phyloP scores from a whole-genome alignment of 2,888 invertebrate species.

The Molanna angustata region DNA sequence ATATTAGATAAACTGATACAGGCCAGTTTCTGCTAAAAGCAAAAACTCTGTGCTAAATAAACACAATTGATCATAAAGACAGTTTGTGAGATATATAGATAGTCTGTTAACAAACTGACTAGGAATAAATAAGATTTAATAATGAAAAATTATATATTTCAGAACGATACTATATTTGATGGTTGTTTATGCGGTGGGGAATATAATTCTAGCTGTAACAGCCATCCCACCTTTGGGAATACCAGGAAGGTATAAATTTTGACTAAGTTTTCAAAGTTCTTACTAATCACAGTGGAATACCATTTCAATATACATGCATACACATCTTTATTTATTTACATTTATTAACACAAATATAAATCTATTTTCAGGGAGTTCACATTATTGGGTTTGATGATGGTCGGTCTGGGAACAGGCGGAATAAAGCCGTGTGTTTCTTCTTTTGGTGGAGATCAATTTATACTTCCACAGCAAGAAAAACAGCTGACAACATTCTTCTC shows the following conservation, averaged over 20 bases:
- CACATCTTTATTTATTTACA: background rate
- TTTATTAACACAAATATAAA: background rate
- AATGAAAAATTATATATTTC: constrained; percentile 30
- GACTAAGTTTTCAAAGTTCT: background rate
- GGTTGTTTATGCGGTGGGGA: constrained; percentile 69
- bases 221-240: constrained; percentile 54
- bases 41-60: too few species aligned
- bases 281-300: background rate
- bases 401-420: constrained; percentile 76
- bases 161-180: constrained; percentile 72
- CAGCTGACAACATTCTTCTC: constrained; percentile 72
- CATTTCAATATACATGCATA: background rate
- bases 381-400: constrained; percentile 63
- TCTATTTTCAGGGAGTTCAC: constrained; percentile 54
- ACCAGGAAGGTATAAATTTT: constrained; percentile 42
- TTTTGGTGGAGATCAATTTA: constrained; percentile 80
- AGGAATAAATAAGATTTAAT: too few species aligned
- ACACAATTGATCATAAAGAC: too few species aligned
- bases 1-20: too few species aligned
- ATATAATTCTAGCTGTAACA: constrained; percentile 60
- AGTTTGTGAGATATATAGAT: too few species aligned
- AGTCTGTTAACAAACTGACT: too few species aligned
- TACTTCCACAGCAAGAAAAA: constrained; percentile 59
- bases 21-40: too few species aligned
- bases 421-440: constrained; percentile 82